Conservation (phyloP, 2,888 invertebrate species). For the Siphonodentalium dalli region DNA sequence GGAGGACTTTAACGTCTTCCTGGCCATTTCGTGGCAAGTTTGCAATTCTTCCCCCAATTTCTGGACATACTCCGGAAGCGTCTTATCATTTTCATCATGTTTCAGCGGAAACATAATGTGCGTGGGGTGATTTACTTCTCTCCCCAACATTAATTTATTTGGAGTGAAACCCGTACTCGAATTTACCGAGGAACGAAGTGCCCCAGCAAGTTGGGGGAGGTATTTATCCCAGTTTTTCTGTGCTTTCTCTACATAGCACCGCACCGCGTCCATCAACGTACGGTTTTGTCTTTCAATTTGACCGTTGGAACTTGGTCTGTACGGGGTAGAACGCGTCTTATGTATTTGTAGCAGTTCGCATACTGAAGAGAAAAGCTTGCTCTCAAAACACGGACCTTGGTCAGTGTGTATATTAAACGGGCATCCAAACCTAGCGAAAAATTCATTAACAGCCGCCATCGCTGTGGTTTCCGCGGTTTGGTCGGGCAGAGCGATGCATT, state of each 20-base stretch:
- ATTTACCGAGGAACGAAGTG: slow-evolving; percentile 12
- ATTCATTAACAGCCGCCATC: slow-evolving; percentile 6
- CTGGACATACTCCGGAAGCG: background rate
- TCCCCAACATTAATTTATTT: slow-evolving; percentile 8
- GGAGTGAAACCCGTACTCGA: slow-evolving; percentile 13
- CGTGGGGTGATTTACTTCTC: slow-evolving; percentile 8
- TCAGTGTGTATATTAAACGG: slow-evolving; percentile 8
- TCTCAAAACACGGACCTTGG: slow-evolving; percentile 16
- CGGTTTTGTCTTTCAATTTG: slow-evolving; percentile 10
- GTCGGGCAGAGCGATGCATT: background rate
- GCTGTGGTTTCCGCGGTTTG: too few species aligned
- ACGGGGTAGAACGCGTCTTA: slow-evolving; percentile 14
- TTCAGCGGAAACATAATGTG: too few species aligned
- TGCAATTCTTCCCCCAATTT: background rate
- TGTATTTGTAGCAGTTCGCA: slow-evolving; percentile 10
- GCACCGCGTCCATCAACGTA: slow-evolving; percentile 8
- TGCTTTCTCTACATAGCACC: slow-evolving; percentile 7
- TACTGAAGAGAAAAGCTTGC: slow-evolving; percentile 3
- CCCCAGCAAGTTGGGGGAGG: slow-evolving; percentile 11
- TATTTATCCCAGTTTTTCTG: slow-evolving; percentile 11
- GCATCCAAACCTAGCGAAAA: slow-evolving; percentile 11
- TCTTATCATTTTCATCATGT: too few species aligned
- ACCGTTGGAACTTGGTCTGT: slow-evolving; percentile 10
- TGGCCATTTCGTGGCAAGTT: slow-evolving; percentile 5
- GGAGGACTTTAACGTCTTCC: slow-evolving; percentile 1